Evolutionary conservation across 2,888 invertebrate genomes (phyloP), one percentile per base, ranked within the genome.

Genomic region (Dorcus hopei): DNA sequence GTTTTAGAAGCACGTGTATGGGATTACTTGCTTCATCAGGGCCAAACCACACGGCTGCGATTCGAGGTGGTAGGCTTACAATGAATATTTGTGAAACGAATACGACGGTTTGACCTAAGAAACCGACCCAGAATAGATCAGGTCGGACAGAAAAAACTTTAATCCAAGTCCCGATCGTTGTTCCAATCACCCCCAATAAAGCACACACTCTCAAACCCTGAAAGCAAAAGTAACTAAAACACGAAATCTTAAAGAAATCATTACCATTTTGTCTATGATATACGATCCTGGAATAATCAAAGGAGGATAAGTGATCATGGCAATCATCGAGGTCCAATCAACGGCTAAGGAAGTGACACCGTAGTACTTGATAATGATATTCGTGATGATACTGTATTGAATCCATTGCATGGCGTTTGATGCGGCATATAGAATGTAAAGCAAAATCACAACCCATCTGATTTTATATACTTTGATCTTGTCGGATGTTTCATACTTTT

Each of bases 31-130:
- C 95, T 80, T 97, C 93, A 71, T 93, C 88, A 0, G 93, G 89
- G 3, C 96, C 95, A 76, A 98, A 98, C 97, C 97, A 98, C 40
- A 95, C 93, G 0, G 97, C 95, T 0, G 97, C 97, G 65, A 97
- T 80, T 52, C 89, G 81, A 0, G 97, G 91, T 0, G 97, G 97
- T 54, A 97, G 85, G 66, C 93, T 93, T 42, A 97, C 81, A 57
- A 97, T 89, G 80, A 95, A 97, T 16, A 95, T 89, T 80, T 97
- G 95, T 26, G 95, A 91, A n/a, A 88, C 71, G 1, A 90, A 90
- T 59, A 90, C 88, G 64, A 97, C 81, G 0, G 91, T 88, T 80
- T 98, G 98, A 0, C 95, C 95, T 38, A 87, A 70, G 80, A 97
- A 91, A 54, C 93, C 87, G 47, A 97, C 82, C 82, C 88, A 88